Percentiles rank a stretch among this genome's conserved stretches.
Evolutionary conservation across 2,797 vertebrate genomes (phyloP).

Genomic region (Coluber constrictor): DNA sequence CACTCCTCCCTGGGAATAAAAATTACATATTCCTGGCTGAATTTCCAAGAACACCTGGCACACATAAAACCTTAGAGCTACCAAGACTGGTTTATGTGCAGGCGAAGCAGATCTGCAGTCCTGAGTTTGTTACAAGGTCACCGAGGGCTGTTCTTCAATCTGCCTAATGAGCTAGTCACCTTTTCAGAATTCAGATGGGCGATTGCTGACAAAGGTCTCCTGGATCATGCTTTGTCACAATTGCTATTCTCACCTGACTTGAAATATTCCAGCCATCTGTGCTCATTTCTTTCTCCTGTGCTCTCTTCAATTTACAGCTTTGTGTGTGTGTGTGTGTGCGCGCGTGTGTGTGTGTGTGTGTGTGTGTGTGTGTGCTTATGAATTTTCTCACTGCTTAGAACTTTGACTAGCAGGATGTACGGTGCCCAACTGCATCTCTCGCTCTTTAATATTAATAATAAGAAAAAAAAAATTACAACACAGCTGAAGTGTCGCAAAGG

Average conservation of each 20-base stretch:
- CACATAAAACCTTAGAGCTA: slow-evolving; percentile 37
- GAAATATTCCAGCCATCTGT: slow-evolving; percentile 60
- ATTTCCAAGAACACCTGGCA: slow-evolving; percentile 27
- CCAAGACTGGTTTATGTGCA: slow-evolving; percentile 27
- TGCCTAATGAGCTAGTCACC: slow-evolving; percentile 58
- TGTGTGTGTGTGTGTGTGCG: not conserved
- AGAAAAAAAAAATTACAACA: not conserved
- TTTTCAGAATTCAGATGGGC: slow-evolving; percentile 60
- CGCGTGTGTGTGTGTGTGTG: too few relatives aligned
- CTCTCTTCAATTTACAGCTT: slow-evolving; percentile 51
- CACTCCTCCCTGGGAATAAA: not conserved
- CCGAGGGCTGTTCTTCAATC: slow-evolving; percentile 52
- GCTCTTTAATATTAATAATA: not conserved
- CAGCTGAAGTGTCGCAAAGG: not conserved
- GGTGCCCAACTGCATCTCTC: not conserved
- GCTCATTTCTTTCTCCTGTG: slow-evolving; percentile 56
- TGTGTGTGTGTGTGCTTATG: not conserved
- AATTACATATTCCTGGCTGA: not conserved
- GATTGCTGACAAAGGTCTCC: slow-evolving; percentile 62
- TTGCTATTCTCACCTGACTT: slow-evolving; percentile 63
- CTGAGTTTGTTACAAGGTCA: slow-evolving; percentile 55
- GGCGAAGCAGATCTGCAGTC: slow-evolving; percentile 47
- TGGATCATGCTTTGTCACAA: slow-evolving; percentile 60
- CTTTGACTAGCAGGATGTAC: not conserved
- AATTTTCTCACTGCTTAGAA: slow-evolving; percentile 26